Conservation (phyloP, 2,888 invertebrate species). For the Malthinus flaveolus region DNA sequence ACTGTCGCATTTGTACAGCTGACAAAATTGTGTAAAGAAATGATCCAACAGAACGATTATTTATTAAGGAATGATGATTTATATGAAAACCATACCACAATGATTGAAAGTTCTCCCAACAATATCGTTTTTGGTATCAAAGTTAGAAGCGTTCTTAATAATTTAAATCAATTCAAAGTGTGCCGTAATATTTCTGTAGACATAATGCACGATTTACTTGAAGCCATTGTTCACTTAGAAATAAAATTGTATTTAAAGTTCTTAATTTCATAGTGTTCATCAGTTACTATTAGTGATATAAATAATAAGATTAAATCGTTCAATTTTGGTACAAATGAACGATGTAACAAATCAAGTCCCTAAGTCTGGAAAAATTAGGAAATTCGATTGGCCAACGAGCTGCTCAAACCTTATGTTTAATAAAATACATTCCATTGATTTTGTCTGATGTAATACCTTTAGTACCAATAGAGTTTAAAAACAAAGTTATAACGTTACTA, state of each 20-base stretch:
- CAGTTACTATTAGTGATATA: slow-evolving; percentile 2
- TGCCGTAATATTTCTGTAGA: slow-evolving; percentile 22
- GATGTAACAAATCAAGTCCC: neutral
- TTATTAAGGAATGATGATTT: slow-evolving; percentile 8
- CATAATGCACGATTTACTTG: slow-evolving; percentile 32
- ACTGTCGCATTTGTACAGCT: slow-evolving; percentile 32
- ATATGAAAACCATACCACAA: slow-evolving; percentile 7
- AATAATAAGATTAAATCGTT: neutral
- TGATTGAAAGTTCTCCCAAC: neutral
- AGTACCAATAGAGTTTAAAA: slow-evolving; percentile 1
- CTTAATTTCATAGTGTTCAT: slow-evolving; percentile 5
- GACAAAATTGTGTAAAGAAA: slow-evolving; percentile 14
- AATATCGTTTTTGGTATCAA: slow-evolving; percentile 3
- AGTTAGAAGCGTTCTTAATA: slow-evolving; percentile 16
- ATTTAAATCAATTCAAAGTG: slow-evolving; percentile 28
- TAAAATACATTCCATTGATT: slow-evolving; percentile 23
- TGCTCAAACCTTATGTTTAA: slow-evolving; percentile 18
- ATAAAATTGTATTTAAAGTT: slow-evolving; percentile 15
- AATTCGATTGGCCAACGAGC: slow-evolving; percentile 21
- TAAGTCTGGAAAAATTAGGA: slow-evolving; percentile 19
- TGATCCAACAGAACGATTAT: slow-evolving; percentile 12
- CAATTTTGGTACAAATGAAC: neutral
- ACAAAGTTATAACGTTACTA: slow-evolving; percentile 1
- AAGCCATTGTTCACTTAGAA: slow-evolving; percentile 18
- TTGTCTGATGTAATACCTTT: slow-evolving; percentile 6